These are phyloP conservation scores for Xylota segnis DNA, from an alignment of 2,888 invertebrate genomes.

Conservation along the genomic window DNA sequence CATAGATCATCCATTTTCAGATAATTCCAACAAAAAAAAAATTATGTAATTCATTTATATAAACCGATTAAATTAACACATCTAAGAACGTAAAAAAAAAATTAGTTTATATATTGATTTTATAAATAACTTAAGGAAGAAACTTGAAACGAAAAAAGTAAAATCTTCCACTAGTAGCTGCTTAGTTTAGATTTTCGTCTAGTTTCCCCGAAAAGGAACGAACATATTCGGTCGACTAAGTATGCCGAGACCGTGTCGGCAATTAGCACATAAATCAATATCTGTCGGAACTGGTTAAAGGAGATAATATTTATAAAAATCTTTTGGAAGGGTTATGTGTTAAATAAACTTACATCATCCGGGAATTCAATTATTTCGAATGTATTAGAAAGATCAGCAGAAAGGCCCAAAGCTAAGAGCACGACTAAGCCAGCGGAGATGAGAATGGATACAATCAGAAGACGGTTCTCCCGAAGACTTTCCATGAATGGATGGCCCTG, in stretches of 20 bases:
- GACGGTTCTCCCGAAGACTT: slow-evolving; percentile 95
- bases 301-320: slow-evolving; percentile 10
- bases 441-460: slow-evolving; percentile 95
- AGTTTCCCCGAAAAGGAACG: slow-evolving; percentile 94
- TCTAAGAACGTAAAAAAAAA: slow-evolving; percentile 56
- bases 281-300: slow-evolving; percentile 93
- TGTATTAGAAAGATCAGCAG: slow-evolving; percentile 93
- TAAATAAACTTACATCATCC: slow-evolving; percentile 89
- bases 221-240: slow-evolving; percentile 92
- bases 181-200: slow-evolving; percentile 84
- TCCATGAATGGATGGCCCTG: slow-evolving; percentile 99
- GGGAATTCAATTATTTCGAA: slow-evolving; percentile 99
- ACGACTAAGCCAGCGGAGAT: slow-evolving; percentile 93
- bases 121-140: slow-evolving; percentile 59
- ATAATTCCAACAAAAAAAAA: slow-evolving; percentile 34
- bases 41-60: slow-evolving; percentile 32
- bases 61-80: slow-evolving; percentile 45
- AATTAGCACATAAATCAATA: slow-evolving; percentile 92
- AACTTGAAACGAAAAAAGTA: slow-evolving; percentile 18
- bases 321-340: neutral
- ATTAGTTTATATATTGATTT: slow-evolving; percentile 22
- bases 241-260: slow-evolving; percentile 95
- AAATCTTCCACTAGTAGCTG: slow-evolving; percentile 41
- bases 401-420: slow-evolving; percentile 92
- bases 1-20: slow-evolving; percentile 41